Percentiles rank a stretch among this genome's conserved stretches.
Evolutionary conservation across 1,140 invertebrate genomes (phyloP).

Genomic region (Calliphora vicina): DNA sequence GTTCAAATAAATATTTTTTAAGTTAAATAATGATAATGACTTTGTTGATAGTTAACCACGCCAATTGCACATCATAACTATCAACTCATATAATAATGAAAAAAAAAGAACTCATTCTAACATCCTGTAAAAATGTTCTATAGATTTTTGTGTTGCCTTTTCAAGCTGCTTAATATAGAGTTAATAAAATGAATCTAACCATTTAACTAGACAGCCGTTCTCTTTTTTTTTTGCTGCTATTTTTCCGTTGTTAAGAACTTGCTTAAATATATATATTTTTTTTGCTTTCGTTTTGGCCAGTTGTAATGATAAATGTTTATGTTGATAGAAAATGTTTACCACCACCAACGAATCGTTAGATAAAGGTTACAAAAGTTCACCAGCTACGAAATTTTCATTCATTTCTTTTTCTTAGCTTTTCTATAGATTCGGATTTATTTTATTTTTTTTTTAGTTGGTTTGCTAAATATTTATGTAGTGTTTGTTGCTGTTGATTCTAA

Average conservation of each 20-base stretch:
- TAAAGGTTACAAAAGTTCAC: conserved; percentile 30
- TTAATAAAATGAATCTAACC: conserved; percentile 29
- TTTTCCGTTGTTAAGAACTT: neutral
- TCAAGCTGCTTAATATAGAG: neutral
- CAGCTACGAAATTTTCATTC: conserved; percentile 7
- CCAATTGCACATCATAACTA: conserved; percentile 35
- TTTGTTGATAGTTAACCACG: conserved; percentile 30
- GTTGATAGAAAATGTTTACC: conserved; percentile 34
- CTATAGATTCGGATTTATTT: neutral
- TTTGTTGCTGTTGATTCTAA: neutral
- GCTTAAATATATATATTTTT: neutral
- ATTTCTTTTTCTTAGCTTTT: neutral
- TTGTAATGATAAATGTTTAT: conserved; percentile 32
- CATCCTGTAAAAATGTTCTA: neutral
- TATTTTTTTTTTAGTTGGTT: neutral
- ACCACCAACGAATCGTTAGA: conserved; percentile 22
- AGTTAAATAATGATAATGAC: conserved; percentile 35
- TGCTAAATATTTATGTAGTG: neutral
- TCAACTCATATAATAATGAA: neutral
- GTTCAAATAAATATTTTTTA: conserved; percentile 27
- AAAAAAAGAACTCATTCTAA: conserved; percentile 7
- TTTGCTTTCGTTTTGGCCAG: neutral
- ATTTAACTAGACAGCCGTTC: conserved; percentile 30
- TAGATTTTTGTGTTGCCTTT: neutral
- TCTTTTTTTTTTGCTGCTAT: neutral